Evolutionary conservation across 2,113 vertebrate species (phyloP).

Genomic region (Protobothrops flavoviridis): DNA sequence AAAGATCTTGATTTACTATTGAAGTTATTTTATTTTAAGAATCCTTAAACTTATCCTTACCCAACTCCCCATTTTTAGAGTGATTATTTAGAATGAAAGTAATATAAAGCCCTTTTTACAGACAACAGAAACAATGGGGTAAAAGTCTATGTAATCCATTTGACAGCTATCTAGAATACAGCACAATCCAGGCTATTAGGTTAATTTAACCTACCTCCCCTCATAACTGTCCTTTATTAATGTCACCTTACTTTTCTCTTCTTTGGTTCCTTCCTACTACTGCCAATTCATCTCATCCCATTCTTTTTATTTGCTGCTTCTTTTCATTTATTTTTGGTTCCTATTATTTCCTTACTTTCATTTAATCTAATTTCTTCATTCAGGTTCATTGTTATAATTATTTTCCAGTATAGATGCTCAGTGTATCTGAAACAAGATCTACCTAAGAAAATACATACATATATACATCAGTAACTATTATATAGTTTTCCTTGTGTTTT

Average conservation of each 20-base stretch:
- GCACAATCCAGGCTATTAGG: not conserved
- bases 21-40: not conserved
- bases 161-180: not conserved
- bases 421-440: not conserved
- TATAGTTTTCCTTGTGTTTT: not conserved
- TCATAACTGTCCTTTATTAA: not conserved
- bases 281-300: not conserved
- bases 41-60: not conserved
- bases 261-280: not conserved
- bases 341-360: not conserved
- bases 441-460: not conserved
- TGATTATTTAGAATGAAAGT: not conserved
- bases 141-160: not conserved
- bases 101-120: not conserved
- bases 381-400: not conserved
- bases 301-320: not conserved
- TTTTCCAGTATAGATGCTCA: not conserved
- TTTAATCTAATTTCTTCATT: not conserved
- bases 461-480: not conserved
- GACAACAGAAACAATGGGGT: not conserved
- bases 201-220: too few relatives aligned
- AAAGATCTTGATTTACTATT: not conserved
- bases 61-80: not conserved
- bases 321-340: not conserved
- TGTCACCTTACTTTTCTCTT: not conserved